phyloP scores from a whole-genome alignment of 2,113 vertebrate species.

The Phalacrocorax carbo region DNA sequence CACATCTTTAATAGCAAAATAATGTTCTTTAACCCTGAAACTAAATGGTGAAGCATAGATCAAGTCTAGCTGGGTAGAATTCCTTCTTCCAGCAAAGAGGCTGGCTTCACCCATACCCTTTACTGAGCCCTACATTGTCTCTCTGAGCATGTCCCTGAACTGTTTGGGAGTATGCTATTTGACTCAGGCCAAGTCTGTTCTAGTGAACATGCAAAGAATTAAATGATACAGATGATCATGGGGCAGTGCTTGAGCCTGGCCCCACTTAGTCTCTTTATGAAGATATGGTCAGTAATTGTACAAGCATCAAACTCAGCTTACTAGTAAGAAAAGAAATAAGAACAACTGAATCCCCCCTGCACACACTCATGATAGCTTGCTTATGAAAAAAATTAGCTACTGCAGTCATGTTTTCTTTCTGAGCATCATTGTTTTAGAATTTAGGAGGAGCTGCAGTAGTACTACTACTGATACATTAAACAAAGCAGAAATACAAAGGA shows the following conservation, averaged over 20 bases:
- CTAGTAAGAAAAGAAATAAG: not conserved
- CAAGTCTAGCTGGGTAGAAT: not conserved
- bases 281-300: not conserved
- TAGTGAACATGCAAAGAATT: not conserved
- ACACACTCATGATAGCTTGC: not conserved
- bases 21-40: not conserved
- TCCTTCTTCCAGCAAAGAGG: not conserved
- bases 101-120: not conserved
- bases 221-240: not conserved
- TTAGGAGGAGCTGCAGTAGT: not conserved
- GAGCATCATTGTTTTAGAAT: not conserved
- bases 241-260: not conserved
- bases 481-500: not conserved
- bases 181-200: not conserved
- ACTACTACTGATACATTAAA: not conserved
- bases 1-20: not conserved
- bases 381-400: not conserved
- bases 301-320: not conserved
- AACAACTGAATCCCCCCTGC: not conserved
- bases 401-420: not conserved
- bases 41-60: accelerated
- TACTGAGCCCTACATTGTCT: not conserved
- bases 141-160: not conserved
- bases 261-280: not conserved
- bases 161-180: not conserved